These are phyloP conservation scores for Ormia ochracea DNA, from an alignment of 2,888 invertebrate genomes.

Conservation along the genomic window DNA sequence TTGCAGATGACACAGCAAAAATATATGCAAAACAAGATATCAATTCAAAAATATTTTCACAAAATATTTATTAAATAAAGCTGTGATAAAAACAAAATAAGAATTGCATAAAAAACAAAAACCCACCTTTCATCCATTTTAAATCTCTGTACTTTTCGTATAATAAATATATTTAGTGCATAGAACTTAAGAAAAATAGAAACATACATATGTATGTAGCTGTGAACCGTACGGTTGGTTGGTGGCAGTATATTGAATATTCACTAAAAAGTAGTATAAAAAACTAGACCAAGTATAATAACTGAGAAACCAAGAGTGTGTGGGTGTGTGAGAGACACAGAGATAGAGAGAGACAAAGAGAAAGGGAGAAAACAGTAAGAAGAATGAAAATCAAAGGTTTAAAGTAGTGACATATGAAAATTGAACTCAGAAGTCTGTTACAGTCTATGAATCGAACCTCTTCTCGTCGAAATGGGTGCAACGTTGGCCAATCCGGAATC, in stretches of 20 bases:
- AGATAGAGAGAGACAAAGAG: not conserved
- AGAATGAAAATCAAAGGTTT: not conserved
- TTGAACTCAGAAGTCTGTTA: not conserved
- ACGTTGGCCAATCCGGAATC: slow-evolving; percentile 96
- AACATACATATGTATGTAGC: too few relatives aligned
- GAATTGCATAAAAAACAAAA: not conserved
- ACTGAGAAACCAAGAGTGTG: too few relatives aligned
- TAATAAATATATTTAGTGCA: too few relatives aligned
- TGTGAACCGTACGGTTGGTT: not conserved
- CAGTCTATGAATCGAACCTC: slow-evolving; percentile 80
- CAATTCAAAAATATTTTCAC: not conserved
- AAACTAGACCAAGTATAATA: not conserved
- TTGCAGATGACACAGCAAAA: too few relatives aligned
- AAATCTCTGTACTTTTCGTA: not conserved
- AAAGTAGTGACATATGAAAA: not conserved
- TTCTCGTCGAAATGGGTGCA: slow-evolving; percentile 78
- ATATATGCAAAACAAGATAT: not conserved
- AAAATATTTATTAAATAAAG: not conserved
- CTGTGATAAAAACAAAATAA: not conserved
- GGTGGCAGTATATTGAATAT: not conserved
- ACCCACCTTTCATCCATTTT: not conserved
- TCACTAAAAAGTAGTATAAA: too few relatives aligned
- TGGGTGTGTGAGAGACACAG: not conserved
- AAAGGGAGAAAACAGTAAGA: not conserved
- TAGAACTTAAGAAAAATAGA: too few relatives aligned